Percentiles rank a stretch among this genome's conserved stretches.
Conservation (phyloP, 2,797 vertebrate genomes). For the Miichthys miiuy region DNA sequence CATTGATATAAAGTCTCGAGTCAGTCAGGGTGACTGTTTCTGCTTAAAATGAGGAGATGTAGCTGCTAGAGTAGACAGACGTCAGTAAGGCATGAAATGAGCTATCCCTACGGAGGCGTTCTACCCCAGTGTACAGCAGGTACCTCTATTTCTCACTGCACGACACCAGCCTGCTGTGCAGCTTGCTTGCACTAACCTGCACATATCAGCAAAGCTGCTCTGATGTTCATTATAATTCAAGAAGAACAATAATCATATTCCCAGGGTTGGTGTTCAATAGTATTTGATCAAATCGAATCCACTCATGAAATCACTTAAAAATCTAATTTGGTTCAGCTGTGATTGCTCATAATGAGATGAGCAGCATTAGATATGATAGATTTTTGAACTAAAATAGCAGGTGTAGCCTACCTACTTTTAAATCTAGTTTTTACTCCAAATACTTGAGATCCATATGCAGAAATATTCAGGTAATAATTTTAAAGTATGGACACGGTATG, state of each 20-base stretch:
- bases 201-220: constrained; percentile 21
- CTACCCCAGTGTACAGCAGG: constrained; percentile 31
- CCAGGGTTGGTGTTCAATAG: not conserved
- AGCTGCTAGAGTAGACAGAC: constrained; percentile 29
- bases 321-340: not conserved
- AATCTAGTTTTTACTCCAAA: not conserved
- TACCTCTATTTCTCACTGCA: constrained; percentile 40
- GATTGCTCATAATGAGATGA: not conserved
- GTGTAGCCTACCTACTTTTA: not conserved
- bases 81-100: constrained; percentile 64
- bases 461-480: not conserved
- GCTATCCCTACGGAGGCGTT: constrained; percentile 53
- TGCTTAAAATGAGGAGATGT: constrained; percentile 38
- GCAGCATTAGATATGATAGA: not conserved
- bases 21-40: constrained; percentile 31
- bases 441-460: not conserved
- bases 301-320: not conserved
- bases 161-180: constrained; percentile 36
- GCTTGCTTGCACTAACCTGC: constrained; percentile 35
- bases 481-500: not conserved
- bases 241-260: not conserved
- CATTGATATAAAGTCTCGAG: constrained; percentile 11
- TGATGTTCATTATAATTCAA: constrained; percentile 11
- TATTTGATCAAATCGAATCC: not conserved
- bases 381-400: not conserved